Conservation (phyloP, 2,113 vertebrate genomes). For the Gymnarchus niloticus region DNA sequence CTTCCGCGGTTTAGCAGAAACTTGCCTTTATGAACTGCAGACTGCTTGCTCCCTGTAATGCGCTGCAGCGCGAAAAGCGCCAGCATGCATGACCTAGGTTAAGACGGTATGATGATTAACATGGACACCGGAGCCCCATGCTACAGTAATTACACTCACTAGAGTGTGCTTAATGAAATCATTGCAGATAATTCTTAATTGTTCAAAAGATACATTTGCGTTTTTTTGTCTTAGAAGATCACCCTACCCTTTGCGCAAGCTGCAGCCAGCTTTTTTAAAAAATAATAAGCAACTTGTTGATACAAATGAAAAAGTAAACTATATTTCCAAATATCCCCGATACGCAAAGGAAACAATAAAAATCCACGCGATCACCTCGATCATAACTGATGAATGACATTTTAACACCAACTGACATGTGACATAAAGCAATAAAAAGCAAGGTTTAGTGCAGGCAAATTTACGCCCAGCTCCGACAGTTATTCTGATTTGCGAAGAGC, state of each 20-base stretch:
- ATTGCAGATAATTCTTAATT: not conserved
- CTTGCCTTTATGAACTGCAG: not conserved
- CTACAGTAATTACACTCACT: not conserved
- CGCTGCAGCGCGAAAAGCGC: not conserved
- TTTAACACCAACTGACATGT: too few relatives aligned
- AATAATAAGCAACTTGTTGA: not conserved
- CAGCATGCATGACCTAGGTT: not conserved
- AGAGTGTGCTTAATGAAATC: not conserved
- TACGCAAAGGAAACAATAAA: not conserved
- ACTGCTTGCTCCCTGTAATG: not conserved
- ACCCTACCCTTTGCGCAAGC: not conserved
- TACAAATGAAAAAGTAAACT: not conserved
- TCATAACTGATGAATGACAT: not conserved
- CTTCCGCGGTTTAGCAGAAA: not conserved
- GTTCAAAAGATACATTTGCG: not conserved
- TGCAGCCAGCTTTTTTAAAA: not conserved
- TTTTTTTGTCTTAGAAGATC: not conserved
- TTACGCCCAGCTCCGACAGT: not conserved
- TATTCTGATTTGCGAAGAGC: not conserved
- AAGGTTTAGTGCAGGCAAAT: not conserved
- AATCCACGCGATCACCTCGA: not conserved
- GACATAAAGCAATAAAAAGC: not conserved
- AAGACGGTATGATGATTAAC: not conserved
- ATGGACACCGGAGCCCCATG: not conserved
- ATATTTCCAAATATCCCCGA: not conserved